phyloP scores from a whole-genome alignment of 2,113 vertebrate species.

The Hippocampus barbouri region DNA sequence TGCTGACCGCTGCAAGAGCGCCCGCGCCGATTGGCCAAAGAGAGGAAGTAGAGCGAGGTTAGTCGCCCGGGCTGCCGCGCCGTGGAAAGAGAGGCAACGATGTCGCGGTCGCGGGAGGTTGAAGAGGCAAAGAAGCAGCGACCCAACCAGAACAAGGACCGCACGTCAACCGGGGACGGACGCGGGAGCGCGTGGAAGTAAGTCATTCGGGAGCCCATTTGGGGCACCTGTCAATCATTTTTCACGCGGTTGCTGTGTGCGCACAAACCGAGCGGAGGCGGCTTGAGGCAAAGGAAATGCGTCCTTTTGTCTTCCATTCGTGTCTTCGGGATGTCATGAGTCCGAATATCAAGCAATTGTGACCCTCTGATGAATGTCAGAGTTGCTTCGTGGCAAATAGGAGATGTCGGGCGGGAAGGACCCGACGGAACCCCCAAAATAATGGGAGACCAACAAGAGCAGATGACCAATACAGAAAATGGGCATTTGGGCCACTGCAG shows the following conservation, averaged over 20 bases:
- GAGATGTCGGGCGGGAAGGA: no score
- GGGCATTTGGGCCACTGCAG: no score
- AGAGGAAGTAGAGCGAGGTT: conserved; percentile 19
- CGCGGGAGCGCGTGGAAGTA: not conserved
- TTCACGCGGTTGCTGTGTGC: not conserved
- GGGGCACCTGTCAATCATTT: conserved; percentile 6
- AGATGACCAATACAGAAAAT: not conserved
- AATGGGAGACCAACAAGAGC: not conserved
- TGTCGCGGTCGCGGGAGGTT: conserved; percentile 18
- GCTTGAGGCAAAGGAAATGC: not conserved
- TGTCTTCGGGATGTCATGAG: not conserved
- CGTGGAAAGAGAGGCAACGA: conserved; percentile 19
- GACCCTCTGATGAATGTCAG: not conserved
- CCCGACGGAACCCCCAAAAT: not conserved
- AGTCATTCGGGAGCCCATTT: conserved; percentile 1
- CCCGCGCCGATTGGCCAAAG: conserved; percentile 41
- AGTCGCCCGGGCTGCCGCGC: conserved; percentile 42
- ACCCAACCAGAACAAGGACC: not conserved
- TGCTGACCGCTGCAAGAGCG: conserved; percentile 14
- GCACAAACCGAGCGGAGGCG: not conserved
- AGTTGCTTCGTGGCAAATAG: not conserved
- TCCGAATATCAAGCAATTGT: not conserved
- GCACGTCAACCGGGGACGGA: not conserved
- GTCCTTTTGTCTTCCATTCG: not conserved
- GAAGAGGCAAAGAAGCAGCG: conserved; percentile 32